Evolutionary conservation across 2,113 vertebrate genomes (phyloP).

Genomic region (Oenanthe melanoleuca): DNA sequence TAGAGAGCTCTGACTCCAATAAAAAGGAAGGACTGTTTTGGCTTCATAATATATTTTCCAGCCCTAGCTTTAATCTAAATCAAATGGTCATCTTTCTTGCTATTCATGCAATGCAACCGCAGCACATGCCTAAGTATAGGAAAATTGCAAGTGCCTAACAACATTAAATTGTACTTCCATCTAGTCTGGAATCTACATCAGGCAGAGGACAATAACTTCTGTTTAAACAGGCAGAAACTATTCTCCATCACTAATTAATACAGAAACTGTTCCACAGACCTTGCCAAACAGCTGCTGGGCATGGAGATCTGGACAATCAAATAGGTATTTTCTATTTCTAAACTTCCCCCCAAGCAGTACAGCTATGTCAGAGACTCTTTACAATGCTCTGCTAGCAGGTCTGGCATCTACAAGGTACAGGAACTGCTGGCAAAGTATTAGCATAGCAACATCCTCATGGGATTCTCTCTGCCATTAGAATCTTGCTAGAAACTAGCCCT

Average conservation of each 20-base stretch:
- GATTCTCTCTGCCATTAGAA: not conserved
- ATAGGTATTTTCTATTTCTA: conserved; percentile 12
- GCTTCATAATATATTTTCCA: conserved; percentile 52
- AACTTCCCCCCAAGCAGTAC: not conserved
- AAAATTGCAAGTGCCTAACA: conserved; percentile 52
- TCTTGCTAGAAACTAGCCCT: not conserved
- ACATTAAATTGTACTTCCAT: conserved; percentile 43
- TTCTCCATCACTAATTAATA: conserved; percentile 43
- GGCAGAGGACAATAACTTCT: conserved; percentile 34
- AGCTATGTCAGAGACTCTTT: not conserved
- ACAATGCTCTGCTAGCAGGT: not conserved
- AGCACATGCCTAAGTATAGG: conserved; percentile 43
- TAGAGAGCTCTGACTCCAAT: conserved; percentile 38
- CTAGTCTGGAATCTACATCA: conserved; percentile 56
- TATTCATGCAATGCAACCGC: not conserved
- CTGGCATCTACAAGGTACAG: not conserved
- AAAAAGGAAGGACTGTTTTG: conserved; percentile 32
- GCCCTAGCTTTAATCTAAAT: conserved; percentile 56
- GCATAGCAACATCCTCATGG: not conserved
- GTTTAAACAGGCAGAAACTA: conserved; percentile 47
- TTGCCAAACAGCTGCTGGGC: conserved; percentile 53
- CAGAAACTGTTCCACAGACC: not conserved
- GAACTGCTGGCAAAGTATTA: not conserved
- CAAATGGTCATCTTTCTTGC: conserved; percentile 48
- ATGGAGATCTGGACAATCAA: conserved; percentile 3